Conservation (phyloP, 2,888 invertebrate species). For the Spatulosminthurus flaviceps region DNA sequence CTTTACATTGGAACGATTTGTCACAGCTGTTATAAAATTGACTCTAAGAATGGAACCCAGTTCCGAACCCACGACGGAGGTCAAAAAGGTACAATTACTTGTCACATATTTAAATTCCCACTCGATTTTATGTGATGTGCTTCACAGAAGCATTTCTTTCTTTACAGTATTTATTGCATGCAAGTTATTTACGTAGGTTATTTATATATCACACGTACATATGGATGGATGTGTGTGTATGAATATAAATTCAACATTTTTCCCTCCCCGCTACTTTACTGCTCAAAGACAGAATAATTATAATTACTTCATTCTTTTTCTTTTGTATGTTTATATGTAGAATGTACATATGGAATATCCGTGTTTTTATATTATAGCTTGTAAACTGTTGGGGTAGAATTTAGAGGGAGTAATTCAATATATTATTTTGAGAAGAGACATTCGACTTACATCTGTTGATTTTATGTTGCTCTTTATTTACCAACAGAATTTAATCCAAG, state of each 20-base stretch:
- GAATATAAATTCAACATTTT: no score
- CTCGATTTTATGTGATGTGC: background rate
- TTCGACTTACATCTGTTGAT: background rate
- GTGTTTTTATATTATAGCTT: no score
- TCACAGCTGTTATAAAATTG: constrained; percentile 60
- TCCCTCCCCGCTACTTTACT: no score
- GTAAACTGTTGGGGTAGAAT: no score
- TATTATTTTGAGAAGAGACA: no score
- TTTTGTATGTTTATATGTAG: no score
- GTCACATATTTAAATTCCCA: background rate
- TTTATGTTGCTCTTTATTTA: background rate
- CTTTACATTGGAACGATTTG: constrained; percentile 59
- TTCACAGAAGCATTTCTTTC: background rate
- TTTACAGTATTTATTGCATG: constrained; percentile 10
- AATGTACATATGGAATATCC: no score
- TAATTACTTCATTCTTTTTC: no score
- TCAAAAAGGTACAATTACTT: constrained; percentile 54
- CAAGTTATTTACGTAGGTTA: background rate
- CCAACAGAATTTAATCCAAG: constrained; percentile 56
- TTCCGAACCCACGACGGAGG: constrained; percentile 56
- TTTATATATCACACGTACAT: no score
- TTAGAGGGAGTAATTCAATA: no score
- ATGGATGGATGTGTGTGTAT: no score
- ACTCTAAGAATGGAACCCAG: constrained; percentile 58
- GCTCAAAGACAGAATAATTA: no score